phyloP scores from a whole-genome alignment of 2,888 invertebrate species.

The Slavum lentiscoides region DNA sequence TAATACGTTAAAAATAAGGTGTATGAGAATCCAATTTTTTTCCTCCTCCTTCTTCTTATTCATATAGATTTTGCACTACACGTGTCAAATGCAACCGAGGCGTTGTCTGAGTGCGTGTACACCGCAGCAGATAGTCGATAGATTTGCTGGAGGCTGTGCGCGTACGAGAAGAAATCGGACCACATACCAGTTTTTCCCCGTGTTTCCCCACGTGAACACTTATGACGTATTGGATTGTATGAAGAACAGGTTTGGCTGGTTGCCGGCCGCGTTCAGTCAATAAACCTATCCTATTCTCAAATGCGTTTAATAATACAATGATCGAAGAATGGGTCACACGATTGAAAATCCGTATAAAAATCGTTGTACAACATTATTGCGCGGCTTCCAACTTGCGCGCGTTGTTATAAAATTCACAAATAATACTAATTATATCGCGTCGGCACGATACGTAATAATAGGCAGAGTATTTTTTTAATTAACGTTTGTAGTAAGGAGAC shows the following conservation, averaged over 20 bases:
- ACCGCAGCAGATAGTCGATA: background rate
- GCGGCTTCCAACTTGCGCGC: background rate
- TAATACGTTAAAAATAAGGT: too few relatives aligned
- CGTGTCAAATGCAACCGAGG: conserved; percentile 30
- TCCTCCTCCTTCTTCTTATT: background rate
- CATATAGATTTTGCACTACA: conserved; percentile 22
- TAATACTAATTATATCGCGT: too few relatives aligned
- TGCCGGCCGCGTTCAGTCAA: conserved; percentile 27
- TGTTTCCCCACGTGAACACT: background rate
- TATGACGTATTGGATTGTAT: conserved; percentile 39
- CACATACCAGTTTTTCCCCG: conserved; percentile 41
- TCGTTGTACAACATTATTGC: background rate
- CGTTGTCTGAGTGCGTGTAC: conserved; percentile 23
- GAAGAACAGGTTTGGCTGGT: conserved; percentile 47
- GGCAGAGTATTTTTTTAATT: too few relatives aligned
- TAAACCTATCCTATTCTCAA: conserved; percentile 21
- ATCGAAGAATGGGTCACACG: conserved; percentile 18
- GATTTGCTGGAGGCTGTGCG: conserved; percentile 25
- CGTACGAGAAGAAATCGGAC: conserved; percentile 43
- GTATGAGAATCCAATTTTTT: background rate
- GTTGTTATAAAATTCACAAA: background rate
- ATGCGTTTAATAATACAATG: conserved; percentile 10
- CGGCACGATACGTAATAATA: too few relatives aligned
- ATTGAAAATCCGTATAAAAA: conserved; percentile 26
- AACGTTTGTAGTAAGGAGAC: too few relatives aligned